phyloP scores from a whole-genome alignment of 2,888 invertebrate genomes.

The Agrochola lota region DNA sequence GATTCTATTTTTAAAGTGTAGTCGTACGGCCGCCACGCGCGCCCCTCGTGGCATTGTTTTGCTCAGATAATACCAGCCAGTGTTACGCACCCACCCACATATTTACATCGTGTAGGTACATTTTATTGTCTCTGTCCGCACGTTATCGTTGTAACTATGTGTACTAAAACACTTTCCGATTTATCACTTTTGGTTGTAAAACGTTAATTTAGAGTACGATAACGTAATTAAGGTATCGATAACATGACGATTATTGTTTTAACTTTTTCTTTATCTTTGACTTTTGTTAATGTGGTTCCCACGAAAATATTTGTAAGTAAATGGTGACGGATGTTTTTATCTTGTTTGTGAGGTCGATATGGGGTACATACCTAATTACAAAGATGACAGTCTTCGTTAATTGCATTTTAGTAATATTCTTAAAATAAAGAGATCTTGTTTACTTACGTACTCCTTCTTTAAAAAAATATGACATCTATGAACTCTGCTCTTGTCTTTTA shows the following conservation, averaged over 20 bases:
- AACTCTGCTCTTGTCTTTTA: constrained; percentile 23
- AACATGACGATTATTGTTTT: constrained; percentile 41
- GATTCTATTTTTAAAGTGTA: constrained; percentile 83
- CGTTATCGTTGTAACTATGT: constrained; percentile 79
- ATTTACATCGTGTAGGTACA: constrained; percentile 83
- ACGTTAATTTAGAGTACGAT: constrained; percentile 78
- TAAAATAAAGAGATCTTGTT: neutral
- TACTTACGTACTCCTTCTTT: neutral
- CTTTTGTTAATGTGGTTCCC: constrained; percentile 38
- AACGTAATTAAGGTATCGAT: constrained; percentile 69
- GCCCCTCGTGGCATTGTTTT: constrained; percentile 87
- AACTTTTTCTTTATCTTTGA: constrained; percentile 26
- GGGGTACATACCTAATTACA: neutral
- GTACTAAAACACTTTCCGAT: constrained; percentile 69
- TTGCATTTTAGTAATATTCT: neutral
- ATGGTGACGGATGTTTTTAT: constrained; percentile 15
- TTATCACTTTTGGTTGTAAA: constrained; percentile 74
- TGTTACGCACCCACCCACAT: constrained; percentile 75
- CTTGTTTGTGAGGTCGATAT: neutral
- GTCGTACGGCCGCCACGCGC: constrained; percentile 83
- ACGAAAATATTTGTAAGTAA: constrained; percentile 46
- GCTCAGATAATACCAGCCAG: constrained; percentile 74
- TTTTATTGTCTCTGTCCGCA: constrained; percentile 73
- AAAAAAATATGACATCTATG: constrained; percentile 17
- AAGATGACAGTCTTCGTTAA: neutral